Conservation (phyloP, 1,140 invertebrate species). For the Macrotrachela quadricornifera region DNA sequence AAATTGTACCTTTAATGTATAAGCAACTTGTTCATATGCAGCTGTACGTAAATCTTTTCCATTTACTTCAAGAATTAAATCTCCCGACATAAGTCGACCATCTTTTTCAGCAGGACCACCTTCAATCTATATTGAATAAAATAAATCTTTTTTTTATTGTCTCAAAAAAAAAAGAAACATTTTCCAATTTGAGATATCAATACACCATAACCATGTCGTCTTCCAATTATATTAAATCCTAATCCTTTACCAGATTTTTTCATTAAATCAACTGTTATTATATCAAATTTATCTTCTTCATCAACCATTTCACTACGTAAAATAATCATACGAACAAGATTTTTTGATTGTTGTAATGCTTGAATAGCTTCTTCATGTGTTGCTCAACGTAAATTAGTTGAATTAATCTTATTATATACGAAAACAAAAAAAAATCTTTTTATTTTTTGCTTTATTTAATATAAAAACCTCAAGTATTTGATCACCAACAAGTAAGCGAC, state of each 20-base stretch:
- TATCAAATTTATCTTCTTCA: conserved; percentile 48
- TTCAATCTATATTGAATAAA: too few relatives aligned
- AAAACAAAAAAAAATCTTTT: too few relatives aligned
- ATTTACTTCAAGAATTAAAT: conserved; percentile 70
- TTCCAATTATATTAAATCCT: conserved; percentile 68
- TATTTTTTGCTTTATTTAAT: too few relatives aligned
- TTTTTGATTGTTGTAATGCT: conserved; percentile 33
- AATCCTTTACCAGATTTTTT: conserved; percentile 79
- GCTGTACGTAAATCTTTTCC: conserved; percentile 58
- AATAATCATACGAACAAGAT: conserved; percentile 63
- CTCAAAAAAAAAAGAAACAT: too few relatives aligned
- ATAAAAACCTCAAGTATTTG: conserved; percentile 79
- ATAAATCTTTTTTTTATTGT: too few relatives aligned
- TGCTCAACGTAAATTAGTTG: neutral
- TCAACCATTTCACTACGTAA: conserved; percentile 56
- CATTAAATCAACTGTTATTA: conserved; percentile 63
- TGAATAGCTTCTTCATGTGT: conserved; percentile 38
- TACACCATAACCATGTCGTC: conserved; percentile 60
- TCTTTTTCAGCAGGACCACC: conserved; percentile 75
- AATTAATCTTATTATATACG: too few relatives aligned
- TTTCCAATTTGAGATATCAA: conserved; percentile 82
- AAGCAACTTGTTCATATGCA: conserved; percentile 59
- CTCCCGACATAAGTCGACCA: conserved; percentile 72
- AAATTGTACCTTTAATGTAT: conserved; percentile 1
- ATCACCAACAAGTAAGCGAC: conserved; percentile 66